Percentiles rank a stretch among this genome's conserved stretches.
phyloP scores from a whole-genome alignment of 2,113 vertebrate species.

The Scomber colias region DNA sequence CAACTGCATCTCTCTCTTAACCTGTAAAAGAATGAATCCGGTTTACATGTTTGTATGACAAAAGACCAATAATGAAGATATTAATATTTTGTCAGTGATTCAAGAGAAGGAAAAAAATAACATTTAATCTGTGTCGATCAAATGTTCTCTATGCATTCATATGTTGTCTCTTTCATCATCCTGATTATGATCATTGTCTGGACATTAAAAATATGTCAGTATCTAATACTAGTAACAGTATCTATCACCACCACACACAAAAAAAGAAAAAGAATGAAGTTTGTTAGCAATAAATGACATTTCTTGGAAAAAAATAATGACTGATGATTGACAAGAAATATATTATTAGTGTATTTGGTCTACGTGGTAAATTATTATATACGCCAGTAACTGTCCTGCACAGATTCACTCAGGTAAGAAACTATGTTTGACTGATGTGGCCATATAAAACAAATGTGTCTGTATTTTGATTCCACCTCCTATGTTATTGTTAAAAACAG shows the following conservation, averaged over 20 bases:
- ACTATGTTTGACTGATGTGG: too few species aligned
- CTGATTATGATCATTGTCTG: neutral
- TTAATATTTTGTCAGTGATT: neutral
- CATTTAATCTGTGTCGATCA: neutral
- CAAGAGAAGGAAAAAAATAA: neutral
- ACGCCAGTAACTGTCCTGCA: neutral
- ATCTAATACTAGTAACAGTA: neutral
- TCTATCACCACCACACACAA: neutral
- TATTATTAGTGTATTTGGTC: neutral
- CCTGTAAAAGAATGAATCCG: conserved; percentile 12
- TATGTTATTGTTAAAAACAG: neutral
- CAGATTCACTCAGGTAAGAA: neutral
- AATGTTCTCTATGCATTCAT: neutral
- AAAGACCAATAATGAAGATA: neutral
- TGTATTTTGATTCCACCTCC: neutral
- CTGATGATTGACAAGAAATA: neutral
- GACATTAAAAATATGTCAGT: too few species aligned
- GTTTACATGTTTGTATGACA: neutral
- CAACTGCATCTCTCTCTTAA: neutral
- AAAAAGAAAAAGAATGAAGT: too few species aligned
- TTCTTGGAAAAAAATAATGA: neutral
- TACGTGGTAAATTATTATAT: neutral
- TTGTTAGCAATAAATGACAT: neutral
- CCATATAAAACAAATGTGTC: too few species aligned
- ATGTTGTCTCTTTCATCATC: neutral